Conservation (phyloP, 2,888 invertebrate species). For the Dinocampus coccinellae region DNA sequence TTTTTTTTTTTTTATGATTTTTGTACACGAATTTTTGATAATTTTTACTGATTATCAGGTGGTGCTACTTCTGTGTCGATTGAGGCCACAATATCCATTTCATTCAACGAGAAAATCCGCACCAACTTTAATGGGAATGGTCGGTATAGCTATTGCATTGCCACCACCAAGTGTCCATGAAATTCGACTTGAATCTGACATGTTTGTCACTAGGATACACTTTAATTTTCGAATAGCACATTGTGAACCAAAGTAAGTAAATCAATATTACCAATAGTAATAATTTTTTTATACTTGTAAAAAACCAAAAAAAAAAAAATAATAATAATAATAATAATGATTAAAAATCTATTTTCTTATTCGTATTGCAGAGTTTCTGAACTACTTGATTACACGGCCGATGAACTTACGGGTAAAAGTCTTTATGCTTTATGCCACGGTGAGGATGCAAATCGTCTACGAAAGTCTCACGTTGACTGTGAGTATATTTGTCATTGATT, state of each 20-base stretch:
- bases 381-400: conserved; percentile 91
- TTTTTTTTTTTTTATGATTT: conserved; percentile 25
- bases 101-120: conserved; percentile 90
- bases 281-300: background rate
- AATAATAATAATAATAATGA: no score
- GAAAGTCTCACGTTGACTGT: conserved; percentile 96
- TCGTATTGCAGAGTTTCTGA: conserved; percentile 85
- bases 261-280: background rate
- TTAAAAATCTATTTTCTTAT: conserved; percentile 38
- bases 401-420: conserved; percentile 94
- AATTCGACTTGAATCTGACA: conserved; percentile 93
- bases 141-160: conserved; percentile 93
- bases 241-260: conserved; percentile 92
- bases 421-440: conserved; percentile 95
- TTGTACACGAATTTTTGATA: no score
- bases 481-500: conserved; percentile 72
- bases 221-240: conserved; percentile 97
- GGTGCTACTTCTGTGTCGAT: conserved; percentile 89
- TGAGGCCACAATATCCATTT: conserved; percentile 94
- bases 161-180: conserved; percentile 98
- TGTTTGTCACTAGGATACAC: conserved; percentile 96
- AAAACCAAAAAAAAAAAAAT: background rate
- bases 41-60: conserved; percentile 75
- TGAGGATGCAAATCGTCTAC: conserved; percentile 92
- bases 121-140: conserved; percentile 91